These are phyloP conservation scores for Mesoligia furuncula DNA, from an alignment of 2,888 invertebrate species.

Conservation along the genomic window DNA sequence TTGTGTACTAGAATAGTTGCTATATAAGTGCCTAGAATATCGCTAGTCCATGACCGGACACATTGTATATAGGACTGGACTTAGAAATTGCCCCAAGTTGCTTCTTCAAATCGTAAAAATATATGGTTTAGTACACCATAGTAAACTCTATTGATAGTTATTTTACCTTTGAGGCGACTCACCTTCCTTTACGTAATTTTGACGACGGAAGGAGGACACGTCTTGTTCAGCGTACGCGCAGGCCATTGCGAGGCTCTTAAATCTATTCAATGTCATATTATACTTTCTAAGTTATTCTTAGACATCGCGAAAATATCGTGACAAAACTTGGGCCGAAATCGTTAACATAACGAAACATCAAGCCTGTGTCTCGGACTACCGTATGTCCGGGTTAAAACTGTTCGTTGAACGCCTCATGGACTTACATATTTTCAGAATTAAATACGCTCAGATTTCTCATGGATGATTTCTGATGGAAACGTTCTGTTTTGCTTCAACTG, in stretches of 20 bases:
- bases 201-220: not conserved
- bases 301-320: not conserved
- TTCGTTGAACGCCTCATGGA: not conserved
- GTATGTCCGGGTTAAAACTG: not conserved
- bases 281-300: constrained; percentile 36
- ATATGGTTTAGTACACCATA: not conserved
- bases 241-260: not conserved
- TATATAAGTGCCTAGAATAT: too few species aligned
- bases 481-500: not conserved
- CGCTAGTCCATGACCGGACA: too few species aligned
- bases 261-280: constrained; percentile 21
- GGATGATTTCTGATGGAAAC: not conserved
- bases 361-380: not conserved
- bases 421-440: not conserved
- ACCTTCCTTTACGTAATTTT: not conserved
- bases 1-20: too few species aligned
- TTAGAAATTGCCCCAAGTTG: not conserved
- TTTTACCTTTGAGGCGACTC: not conserved
- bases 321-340: not conserved
- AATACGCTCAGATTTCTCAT: not conserved
- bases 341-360: not conserved
- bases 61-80: not conserved
- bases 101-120: not conserved
- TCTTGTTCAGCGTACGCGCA: too few species aligned
- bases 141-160: not conserved